Evolutionary conservation across 2,888 invertebrate species (phyloP).

Genomic region (Deladenus siricidicola): DNA sequence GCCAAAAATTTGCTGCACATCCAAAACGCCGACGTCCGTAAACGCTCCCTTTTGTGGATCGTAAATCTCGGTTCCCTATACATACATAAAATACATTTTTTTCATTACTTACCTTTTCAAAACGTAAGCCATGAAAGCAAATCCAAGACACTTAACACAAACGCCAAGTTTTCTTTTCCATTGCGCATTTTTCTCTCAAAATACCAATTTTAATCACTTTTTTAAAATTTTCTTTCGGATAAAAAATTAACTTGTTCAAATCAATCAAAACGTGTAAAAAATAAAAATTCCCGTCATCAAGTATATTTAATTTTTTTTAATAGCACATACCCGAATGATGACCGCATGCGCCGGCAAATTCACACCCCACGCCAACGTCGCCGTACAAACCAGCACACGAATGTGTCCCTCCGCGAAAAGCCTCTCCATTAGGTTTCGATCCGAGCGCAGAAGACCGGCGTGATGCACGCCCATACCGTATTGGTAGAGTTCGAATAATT

Average conservation of each 20-base stretch:
- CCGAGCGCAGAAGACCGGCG: slow-evolving; percentile 82
- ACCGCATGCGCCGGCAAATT: slow-evolving; percentile 97
- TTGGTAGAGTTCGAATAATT: slow-evolving; percentile 71
- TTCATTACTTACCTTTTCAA: too few species aligned
- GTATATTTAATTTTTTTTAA: too few species aligned
- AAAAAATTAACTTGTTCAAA: too few species aligned
- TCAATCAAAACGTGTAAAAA: too few species aligned
- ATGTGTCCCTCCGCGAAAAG: slow-evolving; percentile 79
- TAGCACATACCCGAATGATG: slow-evolving; percentile 75
- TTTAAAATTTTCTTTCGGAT: too few species aligned
- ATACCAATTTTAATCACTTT: background rate
- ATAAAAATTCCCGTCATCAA: background rate
- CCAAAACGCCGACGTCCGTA: slow-evolving; percentile 87
- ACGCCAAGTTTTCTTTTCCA: too few species aligned
- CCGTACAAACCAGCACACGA: slow-evolving; percentile 80
- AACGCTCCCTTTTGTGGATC: slow-evolving; percentile 87
- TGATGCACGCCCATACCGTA: slow-evolving; percentile 88
- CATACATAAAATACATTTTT: too few species aligned
- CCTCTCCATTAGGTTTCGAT: slow-evolving; percentile 78
- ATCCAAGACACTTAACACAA: too few species aligned
- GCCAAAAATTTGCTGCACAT: slow-evolving; percentile 87
- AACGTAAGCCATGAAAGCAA: slow-evolving; percentile 3
- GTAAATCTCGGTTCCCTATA: slow-evolving; percentile 88
- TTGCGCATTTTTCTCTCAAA: background rate
- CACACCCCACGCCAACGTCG: slow-evolving; percentile 98